These are phyloP conservation scores for Tethya wilhelma DNA, from an alignment of 37 sponge, comb jelly and placozoan species.

Conservation along the genomic window DNA sequence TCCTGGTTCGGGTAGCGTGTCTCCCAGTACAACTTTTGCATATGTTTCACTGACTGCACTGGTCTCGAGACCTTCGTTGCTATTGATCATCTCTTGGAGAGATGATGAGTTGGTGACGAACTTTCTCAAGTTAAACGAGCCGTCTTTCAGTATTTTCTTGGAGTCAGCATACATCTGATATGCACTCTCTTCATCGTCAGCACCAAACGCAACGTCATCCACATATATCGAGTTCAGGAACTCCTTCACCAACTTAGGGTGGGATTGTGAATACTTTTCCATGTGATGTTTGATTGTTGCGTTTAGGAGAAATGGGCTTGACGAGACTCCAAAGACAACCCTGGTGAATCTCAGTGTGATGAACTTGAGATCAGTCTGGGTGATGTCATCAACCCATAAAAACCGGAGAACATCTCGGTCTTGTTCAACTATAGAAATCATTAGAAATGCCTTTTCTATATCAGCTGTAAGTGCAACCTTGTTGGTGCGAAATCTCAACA, in stretches of 20 bases:
- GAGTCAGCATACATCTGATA: slow-evolving; percentile 27
- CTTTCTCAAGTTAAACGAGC: slow-evolving; percentile 56
- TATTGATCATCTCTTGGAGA: slow-evolving; percentile 12
- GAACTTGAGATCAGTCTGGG: background rate
- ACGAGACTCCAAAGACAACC: slow-evolving; percentile 60
- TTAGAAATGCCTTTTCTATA: slow-evolving; percentile 61
- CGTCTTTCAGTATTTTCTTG: slow-evolving; percentile 25
- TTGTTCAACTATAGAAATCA: slow-evolving; percentile 15
- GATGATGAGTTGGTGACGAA: slow-evolving; percentile 23
- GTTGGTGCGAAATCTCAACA: slow-evolving; percentile 22
- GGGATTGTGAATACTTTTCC: background rate
- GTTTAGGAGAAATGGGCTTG: slow-evolving; percentile 56
- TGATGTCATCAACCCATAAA: slow-evolving; percentile 44
- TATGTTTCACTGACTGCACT: slow-evolving; percentile 7
- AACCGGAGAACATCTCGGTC: slow-evolving; percentile 62
- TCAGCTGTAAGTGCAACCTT: slow-evolving; percentile 38
- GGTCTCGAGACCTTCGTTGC: background rate
- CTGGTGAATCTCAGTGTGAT: too few species aligned
- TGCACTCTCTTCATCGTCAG: slow-evolving; percentile 20
- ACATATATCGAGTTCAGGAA: slow-evolving; percentile 30
- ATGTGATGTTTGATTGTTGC: slow-evolving; percentile 45
- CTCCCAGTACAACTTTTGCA: background rate
- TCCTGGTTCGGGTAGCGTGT: background rate
- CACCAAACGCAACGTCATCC: slow-evolving; percentile 41
- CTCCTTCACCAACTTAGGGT: slow-evolving; percentile 25